Conservation (phyloP, 2,797 vertebrate species). For the Adelosebastes latens region DNA sequence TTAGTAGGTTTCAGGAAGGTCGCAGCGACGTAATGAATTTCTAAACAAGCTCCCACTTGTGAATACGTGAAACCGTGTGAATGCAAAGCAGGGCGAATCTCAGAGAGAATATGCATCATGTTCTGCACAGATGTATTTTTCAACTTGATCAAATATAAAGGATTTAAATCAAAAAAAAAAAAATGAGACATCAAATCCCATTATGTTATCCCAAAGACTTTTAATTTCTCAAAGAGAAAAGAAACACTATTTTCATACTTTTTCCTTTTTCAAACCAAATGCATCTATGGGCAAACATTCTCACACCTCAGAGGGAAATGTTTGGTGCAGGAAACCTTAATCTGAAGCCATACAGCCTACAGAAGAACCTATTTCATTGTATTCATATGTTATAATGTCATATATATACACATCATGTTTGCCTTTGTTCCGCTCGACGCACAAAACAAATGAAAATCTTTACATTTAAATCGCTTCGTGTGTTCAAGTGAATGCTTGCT, state of each 20-base stretch:
- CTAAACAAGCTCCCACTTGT: neutral
- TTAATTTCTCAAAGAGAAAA: neutral
- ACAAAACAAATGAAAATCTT: conserved; percentile 7
- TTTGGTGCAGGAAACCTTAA: conserved; percentile 51
- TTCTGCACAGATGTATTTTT: conserved; percentile 11
- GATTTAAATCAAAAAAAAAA: neutral
- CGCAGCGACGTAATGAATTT: neutral
- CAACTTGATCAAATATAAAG: neutral
- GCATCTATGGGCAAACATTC: conserved; percentile 51
- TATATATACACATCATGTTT: neutral
- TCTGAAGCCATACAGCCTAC: conserved; percentile 69
- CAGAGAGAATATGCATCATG: neutral
- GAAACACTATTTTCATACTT: conserved; percentile 58
- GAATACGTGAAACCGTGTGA: neutral
- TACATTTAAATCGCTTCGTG: conserved; percentile 6
- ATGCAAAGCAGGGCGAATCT: neutral
- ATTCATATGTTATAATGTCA: neutral
- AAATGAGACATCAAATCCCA: neutral
- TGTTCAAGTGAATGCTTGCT: neutral
- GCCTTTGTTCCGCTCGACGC: conserved; percentile 27
- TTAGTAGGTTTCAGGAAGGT: conserved; percentile 1
- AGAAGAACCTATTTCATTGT: conserved; percentile 48
- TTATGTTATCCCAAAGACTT: conserved; percentile 54
- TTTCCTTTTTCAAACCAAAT: conserved; percentile 49
- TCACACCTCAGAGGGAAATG: conserved; percentile 28